Evolutionary conservation across 92 coral and sea anemone species (phyloP).

Genomic region (Zoanthus sansibaricus): DNA sequence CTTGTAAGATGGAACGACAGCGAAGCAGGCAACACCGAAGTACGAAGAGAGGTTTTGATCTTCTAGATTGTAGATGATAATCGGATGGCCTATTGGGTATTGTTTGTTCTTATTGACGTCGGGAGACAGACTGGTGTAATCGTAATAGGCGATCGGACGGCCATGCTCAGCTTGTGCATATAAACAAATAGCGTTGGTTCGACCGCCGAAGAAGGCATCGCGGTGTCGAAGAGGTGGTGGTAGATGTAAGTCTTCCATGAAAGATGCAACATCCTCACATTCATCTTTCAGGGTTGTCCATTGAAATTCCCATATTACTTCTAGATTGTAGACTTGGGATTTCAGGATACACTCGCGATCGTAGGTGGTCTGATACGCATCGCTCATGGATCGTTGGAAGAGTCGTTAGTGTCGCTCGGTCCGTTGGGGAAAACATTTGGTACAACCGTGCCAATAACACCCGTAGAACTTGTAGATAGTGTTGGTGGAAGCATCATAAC

Average conservation of each 20-base stretch:
- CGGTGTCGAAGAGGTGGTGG: background rate
- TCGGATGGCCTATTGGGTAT: background rate
- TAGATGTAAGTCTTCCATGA: background rate
- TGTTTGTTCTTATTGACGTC: background rate
- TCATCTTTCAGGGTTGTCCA: background rate
- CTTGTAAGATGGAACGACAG: background rate
- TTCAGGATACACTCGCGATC: background rate
- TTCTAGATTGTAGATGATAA: background rate
- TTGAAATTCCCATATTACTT: background rate
- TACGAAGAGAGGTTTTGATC: background rate
- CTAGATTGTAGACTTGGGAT: background rate
- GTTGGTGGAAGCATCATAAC: background rate
- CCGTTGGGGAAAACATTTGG: background rate
- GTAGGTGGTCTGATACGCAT: background rate
- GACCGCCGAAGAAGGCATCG: background rate
- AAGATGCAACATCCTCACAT: background rate
- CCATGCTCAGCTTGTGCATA: background rate
- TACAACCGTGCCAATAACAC: background rate
- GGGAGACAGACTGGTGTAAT: background rate
- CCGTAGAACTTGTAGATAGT: background rate
- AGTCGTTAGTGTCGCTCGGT: background rate
- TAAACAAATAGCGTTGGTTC: background rate
- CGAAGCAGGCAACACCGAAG: background rate
- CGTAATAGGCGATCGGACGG: background rate
- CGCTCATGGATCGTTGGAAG: background rate